phyloP scores from a whole-genome alignment of 1,140 invertebrate species.

The Daktulosphaira vitifoliae region DNA sequence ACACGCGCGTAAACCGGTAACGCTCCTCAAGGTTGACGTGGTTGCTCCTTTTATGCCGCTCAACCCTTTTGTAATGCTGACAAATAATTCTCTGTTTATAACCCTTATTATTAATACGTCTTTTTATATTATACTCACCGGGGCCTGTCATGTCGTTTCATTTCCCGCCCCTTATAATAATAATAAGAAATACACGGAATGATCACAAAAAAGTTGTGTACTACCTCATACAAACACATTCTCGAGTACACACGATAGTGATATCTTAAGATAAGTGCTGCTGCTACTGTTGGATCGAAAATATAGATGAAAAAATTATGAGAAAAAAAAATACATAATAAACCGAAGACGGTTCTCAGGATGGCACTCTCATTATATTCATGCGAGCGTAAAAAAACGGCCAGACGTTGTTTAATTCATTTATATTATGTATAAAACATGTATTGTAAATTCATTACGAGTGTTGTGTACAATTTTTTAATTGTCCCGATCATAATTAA shows the following conservation, averaged over 20 bases:
- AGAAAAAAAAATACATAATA: slow-evolving; percentile 26
- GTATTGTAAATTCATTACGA: slow-evolving; percentile 32
- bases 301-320: slow-evolving; percentile 7
- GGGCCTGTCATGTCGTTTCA: slow-evolving; percentile 14
- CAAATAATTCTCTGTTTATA: slow-evolving; percentile 32
- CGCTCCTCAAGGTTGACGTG: slow-evolving; percentile 9
- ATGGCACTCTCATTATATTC: slow-evolving; percentile 24
- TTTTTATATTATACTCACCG: slow-evolving; percentile 9
- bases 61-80: slow-evolving; percentile 32
- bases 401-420: slow-evolving; percentile 34
- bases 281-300: neutral
- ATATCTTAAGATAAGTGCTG: slow-evolving; percentile 25
- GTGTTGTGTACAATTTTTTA: slow-evolving; percentile 15
- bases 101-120: slow-evolving; percentile 28
- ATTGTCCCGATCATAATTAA: slow-evolving; percentile 25
- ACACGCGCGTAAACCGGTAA: slow-evolving; percentile 20
- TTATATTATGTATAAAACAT: slow-evolving; percentile 16
- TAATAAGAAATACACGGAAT: neutral
- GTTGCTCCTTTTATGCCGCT: slow-evolving; percentile 14
- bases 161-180: slow-evolving; percentile 7
- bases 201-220: too few relatives aligned
- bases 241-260: neutral
- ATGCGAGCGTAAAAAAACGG: neutral
- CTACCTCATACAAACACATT: too few relatives aligned
- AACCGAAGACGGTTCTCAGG: slow-evolving; percentile 32